phyloP scores from a whole-genome alignment of 2,888 invertebrate genomes.

The Parnassius glacialis region DNA sequence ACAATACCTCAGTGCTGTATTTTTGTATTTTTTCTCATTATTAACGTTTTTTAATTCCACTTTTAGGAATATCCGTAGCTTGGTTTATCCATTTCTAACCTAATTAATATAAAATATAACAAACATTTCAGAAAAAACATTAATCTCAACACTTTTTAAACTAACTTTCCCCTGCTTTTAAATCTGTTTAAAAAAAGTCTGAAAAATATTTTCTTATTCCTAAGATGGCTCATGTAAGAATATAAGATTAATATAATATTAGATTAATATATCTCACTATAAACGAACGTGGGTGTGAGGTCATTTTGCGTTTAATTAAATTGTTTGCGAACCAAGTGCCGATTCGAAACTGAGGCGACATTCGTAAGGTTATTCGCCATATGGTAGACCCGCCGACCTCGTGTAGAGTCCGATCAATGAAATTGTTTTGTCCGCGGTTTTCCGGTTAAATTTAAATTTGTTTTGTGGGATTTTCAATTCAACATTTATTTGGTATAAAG shows the following conservation, averaged over 20 bases:
- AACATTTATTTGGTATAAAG: conserved; percentile 1
- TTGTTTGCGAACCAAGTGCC: conserved; percentile 11
- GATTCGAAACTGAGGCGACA: conserved; percentile 2
- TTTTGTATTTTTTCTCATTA: no score
- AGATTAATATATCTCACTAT: background rate
- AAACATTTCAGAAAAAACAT: no score
- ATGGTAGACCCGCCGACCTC: conserved; percentile 34
- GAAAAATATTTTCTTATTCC: no score
- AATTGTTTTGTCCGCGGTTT: conserved; percentile 22
- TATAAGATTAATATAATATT: background rate
- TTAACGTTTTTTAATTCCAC: no score
- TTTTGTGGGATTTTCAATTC: conserved; percentile 1
- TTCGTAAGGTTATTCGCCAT: conserved; percentile 34
- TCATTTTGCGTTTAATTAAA: conserved; percentile 12
- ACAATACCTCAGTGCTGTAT: no score
- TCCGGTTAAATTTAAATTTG: conserved; percentile 26
- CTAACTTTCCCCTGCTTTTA: no score
- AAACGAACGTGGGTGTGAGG: conserved; percentile 10
- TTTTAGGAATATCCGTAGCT: no score
- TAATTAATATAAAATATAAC: no score
- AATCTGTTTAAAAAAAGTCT: no score
- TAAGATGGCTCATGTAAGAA: no score
- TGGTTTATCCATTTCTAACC: no score
- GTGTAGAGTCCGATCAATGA: conserved; percentile 25
- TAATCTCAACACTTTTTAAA: no score